A percentile compares a stretch with the other conserved stretches of the same genome.
phyloP scores from a whole-genome alignment of 2,113 vertebrate genomes.

The Syngnathus floridae region DNA sequence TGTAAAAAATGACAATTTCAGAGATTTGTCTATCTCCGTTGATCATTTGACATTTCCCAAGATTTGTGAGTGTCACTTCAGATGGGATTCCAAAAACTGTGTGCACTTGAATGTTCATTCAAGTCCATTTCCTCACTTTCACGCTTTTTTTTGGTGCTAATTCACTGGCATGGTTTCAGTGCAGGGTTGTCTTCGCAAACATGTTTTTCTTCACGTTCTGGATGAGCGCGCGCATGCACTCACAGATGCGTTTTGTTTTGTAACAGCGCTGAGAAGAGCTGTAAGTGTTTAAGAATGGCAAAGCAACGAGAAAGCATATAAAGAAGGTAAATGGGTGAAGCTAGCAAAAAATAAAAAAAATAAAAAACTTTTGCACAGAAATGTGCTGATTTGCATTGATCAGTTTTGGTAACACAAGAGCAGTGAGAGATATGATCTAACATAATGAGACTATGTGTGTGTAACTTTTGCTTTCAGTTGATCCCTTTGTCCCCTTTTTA shows the following conservation, averaged over 20 bases:
- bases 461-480: neutral
- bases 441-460: neutral
- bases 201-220: slow-evolving; percentile 26
- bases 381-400: slow-evolving; percentile 3
- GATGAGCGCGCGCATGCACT: slow-evolving; percentile 9
- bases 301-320: slow-evolving; percentile 41
- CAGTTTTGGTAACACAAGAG: neutral
- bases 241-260: slow-evolving; percentile 32
- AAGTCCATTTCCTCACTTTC: neutral
- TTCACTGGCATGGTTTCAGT: slow-evolving; percentile 8
- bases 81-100: slow-evolving; percentile 46
- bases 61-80: slow-evolving; percentile 61
- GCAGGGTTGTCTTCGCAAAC: slow-evolving; percentile 25
- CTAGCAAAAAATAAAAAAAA: neutral
- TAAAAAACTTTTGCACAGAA: neutral
- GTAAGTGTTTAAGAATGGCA: slow-evolving; percentile 33
- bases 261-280: slow-evolving; percentile 27
- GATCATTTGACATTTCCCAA: slow-evolving; percentile 54
- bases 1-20: slow-evolving; percentile 64
- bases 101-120: slow-evolving; percentile 3
- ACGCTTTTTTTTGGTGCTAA: neutral
- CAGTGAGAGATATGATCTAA: neutral
- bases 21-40: slow-evolving; percentile 49
- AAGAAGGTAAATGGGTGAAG: slow-evolving; percentile 26
- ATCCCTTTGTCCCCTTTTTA: neutral